phyloP scores from a whole-genome alignment of 1,140 invertebrate species.

The Neodiprion pinetum region DNA sequence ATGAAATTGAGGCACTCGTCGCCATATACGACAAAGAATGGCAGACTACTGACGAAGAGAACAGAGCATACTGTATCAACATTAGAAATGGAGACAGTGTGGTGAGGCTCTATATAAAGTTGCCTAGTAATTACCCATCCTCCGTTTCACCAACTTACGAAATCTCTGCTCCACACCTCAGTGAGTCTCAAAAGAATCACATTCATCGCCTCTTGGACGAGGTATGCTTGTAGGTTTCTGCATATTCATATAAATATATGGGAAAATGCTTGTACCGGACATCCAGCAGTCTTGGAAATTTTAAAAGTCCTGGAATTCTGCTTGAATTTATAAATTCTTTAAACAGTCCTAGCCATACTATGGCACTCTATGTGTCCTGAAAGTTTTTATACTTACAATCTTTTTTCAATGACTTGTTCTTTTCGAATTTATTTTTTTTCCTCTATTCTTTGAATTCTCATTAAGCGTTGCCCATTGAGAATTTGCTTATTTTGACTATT shows the following conservation, averaged over 20 bases:
- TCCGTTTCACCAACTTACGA: conserved; percentile 72
- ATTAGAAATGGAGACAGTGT: conserved; percentile 60
- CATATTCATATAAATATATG: no score
- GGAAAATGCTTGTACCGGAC: no score
- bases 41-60: conserved; percentile 66
- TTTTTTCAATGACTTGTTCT: conserved; percentile 12
- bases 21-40: conserved; percentile 81
- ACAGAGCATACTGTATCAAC: conserved; percentile 65
- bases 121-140: conserved; percentile 71
- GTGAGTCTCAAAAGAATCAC: conserved; percentile 63
- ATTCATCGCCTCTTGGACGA: conserved; percentile 68
- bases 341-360: no score
- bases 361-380: neutral
- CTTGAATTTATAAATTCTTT: no score
- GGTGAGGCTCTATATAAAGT: conserved; percentile 66
- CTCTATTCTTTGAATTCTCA: no score
- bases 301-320: no score
- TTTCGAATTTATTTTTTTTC: no score
- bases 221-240: conserved; percentile 70
- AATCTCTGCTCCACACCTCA: conserved; percentile 76
- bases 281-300: no score
- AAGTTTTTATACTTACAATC: neutral
- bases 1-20: conserved; percentile 77
- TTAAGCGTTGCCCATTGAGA: no score
- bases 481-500: no score